Evolutionary conservation across 1,140 invertebrate species (phyloP).

Genomic region (Papilio polytes): DNA sequence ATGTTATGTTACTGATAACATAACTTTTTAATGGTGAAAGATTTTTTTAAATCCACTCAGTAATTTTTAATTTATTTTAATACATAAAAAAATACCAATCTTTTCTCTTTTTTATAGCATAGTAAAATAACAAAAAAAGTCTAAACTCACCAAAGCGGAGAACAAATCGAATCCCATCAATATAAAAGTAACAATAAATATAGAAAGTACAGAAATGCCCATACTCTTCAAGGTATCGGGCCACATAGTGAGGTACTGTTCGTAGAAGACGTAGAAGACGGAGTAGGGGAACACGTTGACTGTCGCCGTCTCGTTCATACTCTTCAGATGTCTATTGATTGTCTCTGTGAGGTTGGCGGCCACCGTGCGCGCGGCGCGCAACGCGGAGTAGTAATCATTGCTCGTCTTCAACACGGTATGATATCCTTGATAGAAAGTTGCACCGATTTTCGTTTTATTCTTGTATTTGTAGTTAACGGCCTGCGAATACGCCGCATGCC

Average conservation of each 20-base stretch:
- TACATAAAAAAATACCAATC: too few relatives aligned
- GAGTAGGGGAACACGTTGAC: constrained; percentile 98
- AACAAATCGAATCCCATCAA: constrained; percentile 97
- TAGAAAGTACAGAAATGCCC: constrained; percentile 93
- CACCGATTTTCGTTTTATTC: constrained; percentile 82
- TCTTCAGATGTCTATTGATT: constrained; percentile 86
- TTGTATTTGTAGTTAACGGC: constrained; percentile 88
- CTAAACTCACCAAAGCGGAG: constrained; percentile 85
- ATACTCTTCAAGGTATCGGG: constrained; percentile 94
- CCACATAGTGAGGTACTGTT: constrained; percentile 99
- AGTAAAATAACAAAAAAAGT: too few relatives aligned
- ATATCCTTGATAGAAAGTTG: constrained; percentile 95
- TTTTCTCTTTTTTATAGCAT: too few relatives aligned
- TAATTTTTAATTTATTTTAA: too few relatives aligned
- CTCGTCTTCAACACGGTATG: constrained; percentile 97
- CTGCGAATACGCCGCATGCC: constrained; percentile 92
- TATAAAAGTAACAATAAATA: constrained; percentile 97
- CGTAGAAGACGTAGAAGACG: constrained; percentile 99
- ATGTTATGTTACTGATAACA: too few relatives aligned
- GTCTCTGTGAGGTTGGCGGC: constrained; percentile 93
- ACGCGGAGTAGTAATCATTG: constrained; percentile 95
- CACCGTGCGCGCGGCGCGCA: constrained; percentile 91
- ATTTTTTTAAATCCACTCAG: too few relatives aligned
- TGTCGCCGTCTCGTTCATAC: constrained; percentile 77
- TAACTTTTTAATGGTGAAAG: too few relatives aligned